phyloP scores from a whole-genome alignment of 2,888 invertebrate genomes.

The Hemaris fuciformis region DNA sequence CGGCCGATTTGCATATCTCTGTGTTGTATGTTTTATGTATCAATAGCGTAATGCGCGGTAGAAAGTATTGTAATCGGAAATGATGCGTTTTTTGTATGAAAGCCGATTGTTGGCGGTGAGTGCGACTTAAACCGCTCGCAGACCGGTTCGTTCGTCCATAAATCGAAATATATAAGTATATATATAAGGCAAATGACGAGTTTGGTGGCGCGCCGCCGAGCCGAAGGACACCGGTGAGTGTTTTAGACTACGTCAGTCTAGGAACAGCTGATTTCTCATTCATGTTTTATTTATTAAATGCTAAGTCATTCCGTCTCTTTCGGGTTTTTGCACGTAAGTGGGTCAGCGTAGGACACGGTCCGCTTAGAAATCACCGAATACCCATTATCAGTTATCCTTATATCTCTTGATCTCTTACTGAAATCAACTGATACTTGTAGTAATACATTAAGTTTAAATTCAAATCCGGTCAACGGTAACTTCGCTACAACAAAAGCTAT shows the following conservation, averaged over 20 bases:
- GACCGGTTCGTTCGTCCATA: slow-evolving; percentile 76
- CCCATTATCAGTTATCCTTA: not conserved
- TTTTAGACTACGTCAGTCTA: slow-evolving; percentile 20
- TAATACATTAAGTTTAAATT: not conserved
- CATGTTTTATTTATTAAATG: slow-evolving; percentile 36
- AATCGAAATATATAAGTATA: slow-evolving; percentile 53
- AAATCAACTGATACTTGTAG: not conserved
- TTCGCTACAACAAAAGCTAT: not conserved
- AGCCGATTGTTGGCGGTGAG: slow-evolving; percentile 65
- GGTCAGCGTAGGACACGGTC: slow-evolving; percentile 6
- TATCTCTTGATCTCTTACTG: not conserved
- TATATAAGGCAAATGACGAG: slow-evolving; percentile 28
- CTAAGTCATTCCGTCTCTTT: slow-evolving; percentile 30
- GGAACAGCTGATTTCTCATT: slow-evolving; percentile 47
- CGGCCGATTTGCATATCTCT: slow-evolving; percentile 16
- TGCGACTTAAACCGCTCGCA: slow-evolving; percentile 57
- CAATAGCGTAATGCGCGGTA: slow-evolving; percentile 7
- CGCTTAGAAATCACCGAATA: not conserved
- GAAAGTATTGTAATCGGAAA: slow-evolving; percentile 12
- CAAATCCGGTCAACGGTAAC: not conserved
- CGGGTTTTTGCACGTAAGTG: slow-evolving; percentile 9
- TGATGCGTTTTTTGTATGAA: slow-evolving; percentile 50
- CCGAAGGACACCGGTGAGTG: slow-evolving; percentile 46
- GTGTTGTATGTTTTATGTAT: slow-evolving; percentile 13
- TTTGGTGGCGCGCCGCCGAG: slow-evolving; percentile 48